Percentiles rank a stretch among this genome's conserved stretches.
Evolutionary conservation across 1,140 invertebrate genomes (phyloP).

Genomic region (Chelonus insularis): DNA sequence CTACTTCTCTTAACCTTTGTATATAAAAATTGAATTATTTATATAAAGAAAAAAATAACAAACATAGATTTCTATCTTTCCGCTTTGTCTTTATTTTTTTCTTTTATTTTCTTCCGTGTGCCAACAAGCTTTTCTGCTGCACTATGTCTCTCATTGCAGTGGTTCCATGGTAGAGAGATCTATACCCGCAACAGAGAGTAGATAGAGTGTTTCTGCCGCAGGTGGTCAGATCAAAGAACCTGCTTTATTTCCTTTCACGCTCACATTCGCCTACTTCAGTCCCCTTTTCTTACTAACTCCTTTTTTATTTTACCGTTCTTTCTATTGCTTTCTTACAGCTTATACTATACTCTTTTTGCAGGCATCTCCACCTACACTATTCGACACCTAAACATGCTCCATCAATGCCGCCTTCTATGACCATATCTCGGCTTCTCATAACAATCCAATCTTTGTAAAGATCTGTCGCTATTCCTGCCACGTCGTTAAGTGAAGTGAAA

Average conservation of each 20-base stretch:
- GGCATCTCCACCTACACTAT: constrained; percentile 12
- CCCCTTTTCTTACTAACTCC: background rate
- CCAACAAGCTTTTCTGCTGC: background rate
- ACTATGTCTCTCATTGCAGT: background rate
- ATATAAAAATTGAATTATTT: background rate
- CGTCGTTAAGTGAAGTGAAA: no score
- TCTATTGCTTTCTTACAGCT: background rate
- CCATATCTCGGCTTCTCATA: background rate
- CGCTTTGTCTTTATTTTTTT: background rate
- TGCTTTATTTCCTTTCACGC: constrained; percentile 18
- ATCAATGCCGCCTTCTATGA: constrained; percentile 18
- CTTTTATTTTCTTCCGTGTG: background rate
- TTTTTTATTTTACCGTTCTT: background rate
- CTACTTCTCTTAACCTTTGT: background rate
- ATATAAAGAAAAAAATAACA: background rate
- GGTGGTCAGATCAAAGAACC: constrained; percentile 34
- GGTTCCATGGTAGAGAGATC: background rate
- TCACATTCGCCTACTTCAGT: constrained; percentile 14
- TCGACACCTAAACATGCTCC: constrained; percentile 31
- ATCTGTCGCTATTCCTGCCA: constrained; percentile 25
- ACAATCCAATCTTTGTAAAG: constrained; percentile 32
- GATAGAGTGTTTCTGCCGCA: constrained; percentile 26
- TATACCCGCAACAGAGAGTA: background rate
- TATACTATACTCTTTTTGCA: background rate
- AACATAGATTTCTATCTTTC: background rate